Base-by-base conservation (phyloP, 2,888 invertebrate genomes). In the Encarsia formosa region DNA sequence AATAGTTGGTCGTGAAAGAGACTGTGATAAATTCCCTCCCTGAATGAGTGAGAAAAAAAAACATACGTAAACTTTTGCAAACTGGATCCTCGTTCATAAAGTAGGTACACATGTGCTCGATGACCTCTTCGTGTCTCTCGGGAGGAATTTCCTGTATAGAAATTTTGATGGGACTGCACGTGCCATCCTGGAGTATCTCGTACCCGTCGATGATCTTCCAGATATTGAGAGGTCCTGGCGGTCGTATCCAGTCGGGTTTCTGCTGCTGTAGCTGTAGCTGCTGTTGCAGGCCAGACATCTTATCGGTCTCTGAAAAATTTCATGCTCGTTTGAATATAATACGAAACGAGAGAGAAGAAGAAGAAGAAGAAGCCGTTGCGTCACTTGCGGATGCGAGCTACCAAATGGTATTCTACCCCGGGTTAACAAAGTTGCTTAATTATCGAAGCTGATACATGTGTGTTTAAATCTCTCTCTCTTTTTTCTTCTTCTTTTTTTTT, bases 141-240 rank as follows among this genome's bases (percentile, higher is more conserved):
- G 62, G 60, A 0, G 70, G 67, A 40, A 70, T 50, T 34, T 70
- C 69, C 50, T 69, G 65, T 41, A 70, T 64, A 6, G 59, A 54
- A 38, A 69, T 64, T 43, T 57, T 63, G 1, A 61, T 35, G 6
- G 56, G 45, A 8, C 60, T 59, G 22, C 59, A 58, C 11, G 60
- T 46, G 4, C 47, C 53, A 24, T 58, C 52, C 6, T 9, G 13
- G 8, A 44, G 56, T 23, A 57, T 62, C 24, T 54, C 58, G 4
- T 34, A 41, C 11, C 61, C 54, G 2, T 69, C 64, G 1, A 67
- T 37, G 1, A 54, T 24, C 1, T 60, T 47, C 67, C 68, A 70
- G 0, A 70, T 55, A 15, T 57, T 65, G 15, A 59, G 52, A 22
- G 65, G 65, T 5, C 65, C 66, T 2, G 58, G 44, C n/a, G 62